These are phyloP conservation scores for Odontamblyopus rebecca DNA, from an alignment of 2,797 vertebrate genomes.

Conservation along the genomic window DNA sequence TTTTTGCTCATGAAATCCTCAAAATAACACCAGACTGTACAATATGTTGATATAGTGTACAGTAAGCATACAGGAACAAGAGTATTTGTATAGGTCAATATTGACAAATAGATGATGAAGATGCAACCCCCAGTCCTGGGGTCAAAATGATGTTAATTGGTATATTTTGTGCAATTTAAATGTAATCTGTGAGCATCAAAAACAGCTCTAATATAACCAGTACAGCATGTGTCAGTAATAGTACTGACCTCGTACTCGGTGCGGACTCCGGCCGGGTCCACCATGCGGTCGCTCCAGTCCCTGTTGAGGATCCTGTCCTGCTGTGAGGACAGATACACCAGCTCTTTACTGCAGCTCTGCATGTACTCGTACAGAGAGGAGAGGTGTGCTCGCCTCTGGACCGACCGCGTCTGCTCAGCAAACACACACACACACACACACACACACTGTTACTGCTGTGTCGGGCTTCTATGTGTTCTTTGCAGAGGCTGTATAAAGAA, in stretches of 20 bases:
- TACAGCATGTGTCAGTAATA: not conserved
- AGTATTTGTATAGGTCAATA: too few relatives aligned
- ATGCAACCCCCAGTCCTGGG: too few relatives aligned
- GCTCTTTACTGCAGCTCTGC: conserved; percentile 88
- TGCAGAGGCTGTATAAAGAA: too few relatives aligned
- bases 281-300: conserved; percentile 93
- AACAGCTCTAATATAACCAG: not conserved
- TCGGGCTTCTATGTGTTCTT: not conserved
- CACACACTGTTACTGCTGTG: not conserved
- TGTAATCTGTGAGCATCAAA: not conserved
- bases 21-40: too few relatives aligned
- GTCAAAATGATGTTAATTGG: too few relatives aligned
- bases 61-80: too few relatives aligned
- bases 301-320: conserved; percentile 85
- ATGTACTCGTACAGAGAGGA: conserved; percentile 89
- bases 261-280: conserved; percentile 74
- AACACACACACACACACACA: conserved; percentile 5
- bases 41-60: too few relatives aligned
- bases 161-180: too few relatives aligned
- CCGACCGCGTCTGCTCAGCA: conserved; percentile 79
- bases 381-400: conserved; percentile 76
- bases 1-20: too few relatives aligned
- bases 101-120: too few relatives aligned
- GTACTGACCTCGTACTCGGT: conserved; percentile 85
- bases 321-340: conserved; percentile 82